phyloP scores from a whole-genome alignment of 2,113 vertebrate genomes.

The Climacteris rufus region DNA sequence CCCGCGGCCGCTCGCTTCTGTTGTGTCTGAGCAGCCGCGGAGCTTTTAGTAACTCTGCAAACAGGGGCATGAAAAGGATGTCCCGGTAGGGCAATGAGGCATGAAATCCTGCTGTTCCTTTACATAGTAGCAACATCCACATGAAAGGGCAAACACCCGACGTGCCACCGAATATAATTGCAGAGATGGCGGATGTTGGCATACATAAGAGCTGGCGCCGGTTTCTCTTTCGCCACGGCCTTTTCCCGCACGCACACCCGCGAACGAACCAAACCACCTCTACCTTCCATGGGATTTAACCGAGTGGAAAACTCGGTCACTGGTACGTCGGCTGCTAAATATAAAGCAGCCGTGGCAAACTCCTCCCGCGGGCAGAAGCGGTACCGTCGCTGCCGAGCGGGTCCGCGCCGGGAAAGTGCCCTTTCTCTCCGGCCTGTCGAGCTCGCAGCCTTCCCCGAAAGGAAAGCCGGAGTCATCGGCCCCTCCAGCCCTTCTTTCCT shows the following conservation, averaged over 20 bases:
- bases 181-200: neutral
- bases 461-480: neutral
- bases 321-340: neutral
- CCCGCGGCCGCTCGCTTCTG: neutral
- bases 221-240: neutral
- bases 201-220: neutral
- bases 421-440: neutral
- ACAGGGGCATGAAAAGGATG: constrained; percentile 34
- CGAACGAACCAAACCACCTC: neutral
- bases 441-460: neutral
- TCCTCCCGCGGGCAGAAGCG: neutral
- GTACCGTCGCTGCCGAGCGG: neutral
- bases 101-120: constrained; percentile 48
- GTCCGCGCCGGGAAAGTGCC: neutral
- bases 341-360: neutral
- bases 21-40: neutral
- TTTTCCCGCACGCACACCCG: neutral
- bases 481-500: neutral
- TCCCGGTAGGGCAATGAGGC: constrained; percentile 30
- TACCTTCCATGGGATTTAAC: neutral
- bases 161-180: neutral
- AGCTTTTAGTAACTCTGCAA: constrained; percentile 15
- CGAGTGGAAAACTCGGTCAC: neutral
- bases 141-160: neutral
- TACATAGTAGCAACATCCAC: neutral